A percentile compares a stretch with the other conserved stretches of the same genome.
These are phyloP conservation scores for Arvicanthis niloticus DNA, from an alignment of 2,113 vertebrate genomes.

Conservation along the genomic window DNA sequence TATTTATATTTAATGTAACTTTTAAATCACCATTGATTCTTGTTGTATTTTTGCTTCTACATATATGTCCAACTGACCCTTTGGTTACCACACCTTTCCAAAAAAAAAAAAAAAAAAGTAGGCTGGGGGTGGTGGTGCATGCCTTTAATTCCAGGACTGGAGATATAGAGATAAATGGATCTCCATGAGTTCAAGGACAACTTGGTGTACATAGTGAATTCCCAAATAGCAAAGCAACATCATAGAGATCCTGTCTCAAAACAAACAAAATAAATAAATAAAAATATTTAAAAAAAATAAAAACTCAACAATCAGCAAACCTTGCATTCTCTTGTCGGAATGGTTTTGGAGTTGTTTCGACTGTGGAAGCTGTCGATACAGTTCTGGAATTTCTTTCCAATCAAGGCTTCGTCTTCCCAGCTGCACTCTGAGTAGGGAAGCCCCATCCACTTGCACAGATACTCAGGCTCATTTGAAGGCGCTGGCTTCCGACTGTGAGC, in stretches of 20 bases:
- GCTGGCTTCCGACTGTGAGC: constrained; percentile 93
- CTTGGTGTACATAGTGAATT: neutral
- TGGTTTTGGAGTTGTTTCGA: constrained; percentile 94
- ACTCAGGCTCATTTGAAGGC: constrained; percentile 95
- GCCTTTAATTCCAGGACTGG: neutral
- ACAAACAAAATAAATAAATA: neutral
- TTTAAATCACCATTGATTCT: neutral
- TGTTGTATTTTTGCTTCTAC: neutral
- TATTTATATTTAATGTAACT: neutral
- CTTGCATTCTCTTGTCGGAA: constrained; percentile 98
- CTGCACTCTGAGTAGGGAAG: constrained; percentile 97
- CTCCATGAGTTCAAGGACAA: neutral
- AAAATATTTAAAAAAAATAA: neutral
- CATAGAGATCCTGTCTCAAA: neutral
- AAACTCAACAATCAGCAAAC: constrained; percentile 80
- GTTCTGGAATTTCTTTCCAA: constrained; percentile 95
- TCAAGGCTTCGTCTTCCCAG: constrained; percentile 97
- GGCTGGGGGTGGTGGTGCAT: neutral
- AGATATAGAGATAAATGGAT: neutral
- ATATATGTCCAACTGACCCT: neutral
- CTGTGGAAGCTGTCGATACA: constrained; percentile 94
- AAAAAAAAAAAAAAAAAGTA: neutral
- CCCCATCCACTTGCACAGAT: constrained; percentile 99
- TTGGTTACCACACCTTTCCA: neutral
- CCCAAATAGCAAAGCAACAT: neutral